Conservation (phyloP, 2,888 invertebrate genomes). For the Melinopterus prodromus region DNA sequence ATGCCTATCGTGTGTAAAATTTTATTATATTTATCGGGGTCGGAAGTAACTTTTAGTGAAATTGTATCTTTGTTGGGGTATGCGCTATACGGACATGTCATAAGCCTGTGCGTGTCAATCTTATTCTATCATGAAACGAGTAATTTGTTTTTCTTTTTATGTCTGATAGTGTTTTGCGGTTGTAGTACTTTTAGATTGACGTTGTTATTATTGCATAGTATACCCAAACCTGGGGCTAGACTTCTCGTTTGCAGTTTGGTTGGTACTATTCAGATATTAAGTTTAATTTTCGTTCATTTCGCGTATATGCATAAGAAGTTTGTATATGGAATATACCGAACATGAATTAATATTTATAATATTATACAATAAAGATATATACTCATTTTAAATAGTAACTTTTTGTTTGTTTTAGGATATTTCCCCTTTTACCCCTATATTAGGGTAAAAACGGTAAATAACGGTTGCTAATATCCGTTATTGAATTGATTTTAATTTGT, state of each 20-base stretch:
- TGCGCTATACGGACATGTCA: slow-evolving; percentile 61
- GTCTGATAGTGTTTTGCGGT: slow-evolving; percentile 61
- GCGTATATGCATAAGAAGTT: slow-evolving; percentile 62
- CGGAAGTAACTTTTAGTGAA: slow-evolving; percentile 56
- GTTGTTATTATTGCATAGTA: slow-evolving; percentile 60
- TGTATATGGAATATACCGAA: slow-evolving; percentile 47
- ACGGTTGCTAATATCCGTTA: too few species aligned
- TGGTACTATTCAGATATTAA: slow-evolving; percentile 60
- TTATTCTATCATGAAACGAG: slow-evolving; percentile 59
- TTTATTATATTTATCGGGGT: slow-evolving; percentile 53
- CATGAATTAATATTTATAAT: not conserved
- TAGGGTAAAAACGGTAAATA: too few species aligned
- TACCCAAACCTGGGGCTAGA: slow-evolving; percentile 60
- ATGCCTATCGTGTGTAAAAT: slow-evolving; percentile 57
- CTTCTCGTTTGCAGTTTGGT: slow-evolving; percentile 62
- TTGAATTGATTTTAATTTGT: too few species aligned
- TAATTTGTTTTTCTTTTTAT: slow-evolving; percentile 61
- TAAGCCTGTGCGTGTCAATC: slow-evolving; percentile 58
- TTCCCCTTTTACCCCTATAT: too few species aligned
- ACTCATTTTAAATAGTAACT: too few species aligned
- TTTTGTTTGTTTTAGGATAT: too few species aligned
- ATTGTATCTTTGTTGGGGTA: slow-evolving; percentile 61
- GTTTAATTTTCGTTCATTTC: slow-evolving; percentile 63
- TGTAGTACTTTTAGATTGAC: slow-evolving; percentile 61
- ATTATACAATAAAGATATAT: too few species aligned